phyloP scores from a whole-genome alignment of 2,888 invertebrate genomes.

The Oeneis ivallda region DNA sequence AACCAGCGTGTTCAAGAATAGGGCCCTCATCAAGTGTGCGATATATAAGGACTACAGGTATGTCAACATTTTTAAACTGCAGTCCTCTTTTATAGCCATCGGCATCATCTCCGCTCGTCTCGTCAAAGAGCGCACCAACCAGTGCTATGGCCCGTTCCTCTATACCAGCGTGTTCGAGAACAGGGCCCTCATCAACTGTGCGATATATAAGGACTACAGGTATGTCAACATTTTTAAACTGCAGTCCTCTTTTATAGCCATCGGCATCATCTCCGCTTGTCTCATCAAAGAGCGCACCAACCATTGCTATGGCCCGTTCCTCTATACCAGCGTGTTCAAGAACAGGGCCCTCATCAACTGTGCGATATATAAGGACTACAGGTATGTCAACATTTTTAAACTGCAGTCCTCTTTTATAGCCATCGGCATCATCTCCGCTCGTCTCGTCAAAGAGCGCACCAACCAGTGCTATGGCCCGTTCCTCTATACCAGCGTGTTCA shows the following conservation, averaged over 20 bases:
- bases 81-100: slow-evolving; percentile 51
- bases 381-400: neutral
- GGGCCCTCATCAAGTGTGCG: slow-evolving; percentile 68
- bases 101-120: slow-evolving; percentile 71
- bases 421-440: slow-evolving; percentile 70
- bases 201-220: slow-evolving; percentile 59
- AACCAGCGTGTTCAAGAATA: slow-evolving; percentile 67
- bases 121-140: slow-evolving; percentile 65
- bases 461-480: slow-evolving; percentile 73
- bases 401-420: slow-evolving; percentile 45
- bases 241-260: slow-evolving; percentile 47
- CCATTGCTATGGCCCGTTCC: slow-evolving; percentile 71
- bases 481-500: slow-evolving; percentile 68
- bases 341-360: slow-evolving; percentile 70
- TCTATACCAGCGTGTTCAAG: slow-evolving; percentile 69
- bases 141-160: slow-evolving; percentile 71
- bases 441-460: slow-evolving; percentile 64
- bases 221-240: neutral
- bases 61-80: too few relatives aligned
- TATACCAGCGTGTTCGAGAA: slow-evolving; percentile 71
- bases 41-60: slow-evolving; percentile 57
- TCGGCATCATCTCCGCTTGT: slow-evolving; percentile 71
- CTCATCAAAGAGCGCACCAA: slow-evolving; percentile 66
- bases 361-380: slow-evolving; percentile 61
- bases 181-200: slow-evolving; percentile 67